Base-by-base conservation (phyloP, 2,797 vertebrate species). In the Sarcoramphus papa region DNA sequence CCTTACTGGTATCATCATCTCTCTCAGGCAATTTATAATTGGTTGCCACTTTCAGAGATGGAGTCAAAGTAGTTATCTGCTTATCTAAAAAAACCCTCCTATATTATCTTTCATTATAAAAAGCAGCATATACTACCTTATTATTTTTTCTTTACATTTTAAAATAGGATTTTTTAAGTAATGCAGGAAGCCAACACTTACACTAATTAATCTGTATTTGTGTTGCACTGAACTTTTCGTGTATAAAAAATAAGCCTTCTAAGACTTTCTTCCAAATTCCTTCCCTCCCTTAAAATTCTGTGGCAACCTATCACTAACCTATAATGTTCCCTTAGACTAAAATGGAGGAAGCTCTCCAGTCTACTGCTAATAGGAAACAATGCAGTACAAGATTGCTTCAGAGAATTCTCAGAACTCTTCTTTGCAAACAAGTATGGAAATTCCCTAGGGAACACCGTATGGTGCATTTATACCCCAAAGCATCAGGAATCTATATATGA, bases 211-310 rank as follows among this genome's bases (percentile, higher is more conserved):
- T 56, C 14, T 20, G 12, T 64, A 68, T 30, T 40, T 8, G 17
- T 37, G 31, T 20, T 0, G 0, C 35, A 48, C 27, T 67, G 69
- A 86, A 12, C 9, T 81, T 70, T 47, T 50, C 9, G 4, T 20
- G 45, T 14, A 48, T 9, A 60, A 83, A 68, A 65, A 62, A 62
- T 5, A 67, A 37, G 13, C 25, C 28, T 56, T 37, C 43, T 77
- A 30, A 54, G 41, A 43, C 62, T 77, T 85, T 62, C 48, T 63
- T 81, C 28, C 16, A 53, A 60, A 81, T 82, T 76, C 35, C 53
- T 89, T 69, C 67, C 25, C 28, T 87, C 53, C 14, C 25, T 80
- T 57, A 73, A 75, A 69, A 47, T 85, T 94, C 25, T 37, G 43
- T 22, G n/a, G 47, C 17, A 93, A 57, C 3, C 8, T 45, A 23